phyloP scores from a whole-genome alignment of 2,797 vertebrate genomes.

The Syngnathus rostellatus region DNA sequence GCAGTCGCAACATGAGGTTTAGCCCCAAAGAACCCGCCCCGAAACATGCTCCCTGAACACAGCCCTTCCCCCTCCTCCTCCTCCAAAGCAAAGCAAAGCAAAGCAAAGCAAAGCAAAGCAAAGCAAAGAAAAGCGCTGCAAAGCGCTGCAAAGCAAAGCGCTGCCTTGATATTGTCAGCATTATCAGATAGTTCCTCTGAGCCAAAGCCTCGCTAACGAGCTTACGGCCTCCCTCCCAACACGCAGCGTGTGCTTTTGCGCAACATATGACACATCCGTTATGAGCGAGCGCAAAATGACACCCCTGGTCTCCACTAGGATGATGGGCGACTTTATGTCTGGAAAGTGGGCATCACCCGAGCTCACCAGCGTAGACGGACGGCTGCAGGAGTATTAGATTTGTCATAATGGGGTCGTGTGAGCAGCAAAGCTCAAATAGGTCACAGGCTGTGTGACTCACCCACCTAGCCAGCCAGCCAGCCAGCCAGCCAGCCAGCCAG shows the following conservation, averaged over 20 bases:
- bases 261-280: conserved; percentile 34
- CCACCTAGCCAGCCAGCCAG: neutral
- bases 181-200: conserved; percentile 41
- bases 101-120: neutral
- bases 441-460: conserved; percentile 53
- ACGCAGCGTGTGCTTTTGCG: conserved; percentile 15
- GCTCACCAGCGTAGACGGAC: conserved; percentile 16
- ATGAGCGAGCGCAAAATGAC: conserved; percentile 7
- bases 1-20: neutral
- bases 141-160: conserved; percentile 7
- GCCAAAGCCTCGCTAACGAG: conserved; percentile 51
- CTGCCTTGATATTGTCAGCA: conserved; percentile 23
- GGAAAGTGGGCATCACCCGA: conserved; percentile 26
- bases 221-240: conserved; percentile 39
- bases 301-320: conserved; percentile 24
- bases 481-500: no score
- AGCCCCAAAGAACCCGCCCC: neutral
- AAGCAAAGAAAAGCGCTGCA: no score
- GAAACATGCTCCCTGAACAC: conserved; percentile 3
- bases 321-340: conserved; percentile 41
- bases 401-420: conserved; percentile 54
- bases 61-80: conserved; percentile 5
- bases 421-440: conserved; percentile 49
- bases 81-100: neutral
- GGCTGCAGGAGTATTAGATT: conserved; percentile 26